Conservation (phyloP, 1,140 invertebrate species). For the Contarinia nasturtii region DNA sequence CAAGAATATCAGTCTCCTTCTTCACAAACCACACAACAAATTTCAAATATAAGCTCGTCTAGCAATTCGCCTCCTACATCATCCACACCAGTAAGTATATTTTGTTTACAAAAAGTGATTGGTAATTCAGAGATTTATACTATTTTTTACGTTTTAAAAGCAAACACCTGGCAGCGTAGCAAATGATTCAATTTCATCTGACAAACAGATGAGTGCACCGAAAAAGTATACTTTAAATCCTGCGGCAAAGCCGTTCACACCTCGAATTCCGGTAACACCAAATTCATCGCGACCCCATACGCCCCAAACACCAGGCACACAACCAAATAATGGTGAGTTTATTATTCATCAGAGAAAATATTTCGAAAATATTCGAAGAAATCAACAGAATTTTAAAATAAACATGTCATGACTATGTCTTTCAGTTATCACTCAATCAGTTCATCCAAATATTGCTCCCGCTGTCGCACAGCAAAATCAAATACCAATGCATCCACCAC, state of each 20-base stretch:
- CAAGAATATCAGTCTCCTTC: too few relatives aligned
- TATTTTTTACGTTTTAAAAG: constrained; percentile 3
- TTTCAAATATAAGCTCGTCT: too few relatives aligned
- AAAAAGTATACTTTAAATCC: constrained; percentile 74
- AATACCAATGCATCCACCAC: constrained; percentile 20
- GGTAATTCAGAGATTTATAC: too few relatives aligned
- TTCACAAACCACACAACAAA: too few relatives aligned
- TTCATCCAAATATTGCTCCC: constrained; percentile 11
- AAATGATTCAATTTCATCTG: constrained; percentile 23
- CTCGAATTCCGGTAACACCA: constrained; percentile 44
- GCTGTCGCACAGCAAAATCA: constrained; percentile 15
- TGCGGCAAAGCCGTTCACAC: constrained; percentile 65
- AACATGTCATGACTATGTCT: too few relatives aligned
- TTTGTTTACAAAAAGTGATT: too few relatives aligned
- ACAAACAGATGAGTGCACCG: constrained; percentile 28
- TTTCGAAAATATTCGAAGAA: too few relatives aligned
- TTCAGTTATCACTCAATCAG: too few relatives aligned
- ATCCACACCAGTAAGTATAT: too few relatives aligned
- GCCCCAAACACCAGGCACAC: constrained; percentile 53
- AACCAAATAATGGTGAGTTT: neutral
- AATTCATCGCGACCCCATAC: constrained; percentile 54
- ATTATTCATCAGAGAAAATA: too few relatives aligned
- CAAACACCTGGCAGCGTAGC: constrained; percentile 6
- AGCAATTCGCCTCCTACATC: too few relatives aligned
- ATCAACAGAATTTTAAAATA: too few relatives aligned